Evolutionary conservation across 2,888 invertebrate genomes (phyloP).

Genomic region (Dendrolimus houi): DNA sequence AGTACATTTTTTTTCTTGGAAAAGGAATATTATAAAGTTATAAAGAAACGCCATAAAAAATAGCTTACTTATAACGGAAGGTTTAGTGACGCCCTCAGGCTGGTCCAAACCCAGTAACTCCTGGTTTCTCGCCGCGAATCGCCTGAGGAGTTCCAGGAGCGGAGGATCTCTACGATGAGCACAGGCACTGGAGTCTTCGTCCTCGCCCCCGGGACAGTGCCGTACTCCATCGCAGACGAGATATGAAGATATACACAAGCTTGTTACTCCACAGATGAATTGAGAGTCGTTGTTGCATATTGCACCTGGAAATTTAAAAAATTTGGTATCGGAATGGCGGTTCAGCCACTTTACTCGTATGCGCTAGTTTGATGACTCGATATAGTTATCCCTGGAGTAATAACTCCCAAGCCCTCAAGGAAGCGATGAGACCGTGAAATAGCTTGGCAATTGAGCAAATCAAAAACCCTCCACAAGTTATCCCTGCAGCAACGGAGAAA

Average conservation of each 20-base stretch:
- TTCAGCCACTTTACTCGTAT: no score
- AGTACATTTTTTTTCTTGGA: no score
- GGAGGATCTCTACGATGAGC: slow-evolving; percentile 56
- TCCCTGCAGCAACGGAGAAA: no score
- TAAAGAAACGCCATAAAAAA: background rate
- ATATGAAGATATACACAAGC: slow-evolving; percentile 79
- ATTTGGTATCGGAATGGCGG: no score
- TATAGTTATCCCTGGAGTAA: no score
- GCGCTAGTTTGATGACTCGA: no score
- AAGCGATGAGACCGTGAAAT: no score
- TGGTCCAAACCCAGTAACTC: slow-evolving; percentile 58
- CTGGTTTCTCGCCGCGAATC: slow-evolving; percentile 63
- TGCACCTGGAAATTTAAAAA: slow-evolving; percentile 37
- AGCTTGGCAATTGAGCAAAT: no score
- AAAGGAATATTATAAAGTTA: no score
- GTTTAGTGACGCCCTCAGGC: slow-evolving; percentile 56
- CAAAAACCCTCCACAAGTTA: no score
- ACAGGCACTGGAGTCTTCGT: slow-evolving; percentile 65
- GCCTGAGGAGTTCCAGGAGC: slow-evolving; percentile 51
- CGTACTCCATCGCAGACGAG: slow-evolving; percentile 80
- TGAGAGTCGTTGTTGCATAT: slow-evolving; percentile 58
- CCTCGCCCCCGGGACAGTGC: slow-evolving; percentile 80
- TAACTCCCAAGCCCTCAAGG: no score
- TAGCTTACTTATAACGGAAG: slow-evolving; percentile 66
- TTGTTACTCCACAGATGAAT: slow-evolving; percentile 53